Percentiles rank a stretch among this genome's conserved stretches.
phyloP scores from a whole-genome alignment of 2,888 invertebrate species.

The Sericinus montela region DNA sequence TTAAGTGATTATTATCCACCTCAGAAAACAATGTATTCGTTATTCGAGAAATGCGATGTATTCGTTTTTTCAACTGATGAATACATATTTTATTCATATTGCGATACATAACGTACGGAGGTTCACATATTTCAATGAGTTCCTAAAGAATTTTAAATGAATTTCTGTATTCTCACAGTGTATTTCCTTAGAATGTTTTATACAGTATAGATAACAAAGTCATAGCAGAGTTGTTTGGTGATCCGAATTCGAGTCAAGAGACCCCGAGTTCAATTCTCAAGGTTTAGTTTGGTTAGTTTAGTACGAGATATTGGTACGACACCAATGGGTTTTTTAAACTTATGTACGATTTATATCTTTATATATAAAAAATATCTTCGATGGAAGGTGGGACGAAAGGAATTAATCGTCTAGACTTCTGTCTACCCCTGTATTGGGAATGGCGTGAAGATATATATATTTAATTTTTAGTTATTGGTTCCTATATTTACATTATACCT shows the following conservation, averaged over 20 bases:
- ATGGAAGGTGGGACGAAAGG: too few relatives aligned
- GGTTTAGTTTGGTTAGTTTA: too few relatives aligned
- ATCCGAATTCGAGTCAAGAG: too few relatives aligned
- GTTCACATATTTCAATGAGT: slow-evolving; percentile 35
- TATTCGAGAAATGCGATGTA: slow-evolving; percentile 49
- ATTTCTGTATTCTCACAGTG: slow-evolving; percentile 34
- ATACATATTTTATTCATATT: slow-evolving; percentile 71
- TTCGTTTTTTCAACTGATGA: slow-evolving; percentile 68
- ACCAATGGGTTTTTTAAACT: too few relatives aligned
- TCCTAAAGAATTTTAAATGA: slow-evolving; percentile 37
- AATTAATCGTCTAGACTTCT: too few relatives aligned
- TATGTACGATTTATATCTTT: too few relatives aligned
- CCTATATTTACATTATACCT: neutral
- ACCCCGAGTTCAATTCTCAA: too few relatives aligned
- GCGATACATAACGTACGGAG: slow-evolving; percentile 39
- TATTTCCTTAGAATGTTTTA: slow-evolving; percentile 33
- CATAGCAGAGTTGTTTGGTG: too few relatives aligned
- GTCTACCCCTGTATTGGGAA: too few relatives aligned
- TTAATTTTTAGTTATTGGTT: neutral
- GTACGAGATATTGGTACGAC: too few relatives aligned
- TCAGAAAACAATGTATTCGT: slow-evolving; percentile 39
- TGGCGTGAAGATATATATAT: too few relatives aligned
- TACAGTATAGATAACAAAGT: slow-evolving; percentile 4
- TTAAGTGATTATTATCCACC: slow-evolving; percentile 38
- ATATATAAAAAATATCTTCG: too few relatives aligned